Evolutionary conservation across 2,888 invertebrate genomes (phyloP).

Genomic region (Netelia melanura): DNA sequence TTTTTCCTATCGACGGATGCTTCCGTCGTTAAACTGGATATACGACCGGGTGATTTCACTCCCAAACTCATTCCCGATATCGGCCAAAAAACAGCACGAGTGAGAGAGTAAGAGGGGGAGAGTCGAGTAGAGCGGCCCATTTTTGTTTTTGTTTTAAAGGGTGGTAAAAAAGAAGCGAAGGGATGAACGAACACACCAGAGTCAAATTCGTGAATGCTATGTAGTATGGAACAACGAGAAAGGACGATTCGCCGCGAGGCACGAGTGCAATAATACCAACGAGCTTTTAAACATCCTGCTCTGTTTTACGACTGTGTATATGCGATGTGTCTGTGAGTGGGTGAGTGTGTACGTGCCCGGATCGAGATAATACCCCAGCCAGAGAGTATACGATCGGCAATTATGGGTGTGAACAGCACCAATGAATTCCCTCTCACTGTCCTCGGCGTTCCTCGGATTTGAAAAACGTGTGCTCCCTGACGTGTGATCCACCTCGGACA

Average conservation of each 20-base stretch:
- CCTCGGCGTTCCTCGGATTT: neutral
- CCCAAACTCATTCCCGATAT: constrained; percentile 33
- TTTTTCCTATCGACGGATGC: constrained; percentile 73
- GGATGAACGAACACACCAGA: neutral
- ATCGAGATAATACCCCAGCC: constrained; percentile 53
- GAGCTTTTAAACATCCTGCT: constrained; percentile 37
- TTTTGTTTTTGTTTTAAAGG: constrained; percentile 31
- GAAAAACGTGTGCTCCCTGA: constrained; percentile 10
- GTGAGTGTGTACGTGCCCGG: constrained; percentile 6
- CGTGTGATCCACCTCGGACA: neutral
- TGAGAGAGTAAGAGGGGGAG: neutral
- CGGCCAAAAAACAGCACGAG: constrained; percentile 30
- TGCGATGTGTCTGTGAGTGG: neutral
- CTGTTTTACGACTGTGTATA: neutral
- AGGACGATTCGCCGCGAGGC: neutral
- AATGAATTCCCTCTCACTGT: constrained; percentile 4
- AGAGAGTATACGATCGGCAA: constrained; percentile 44
- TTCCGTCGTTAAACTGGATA: constrained; percentile 76
- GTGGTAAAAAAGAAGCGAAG: constrained; percentile 24
- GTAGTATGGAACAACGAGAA: constrained; percentile 3
- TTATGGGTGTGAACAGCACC: constrained; percentile 47
- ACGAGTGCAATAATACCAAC: constrained; percentile 53
- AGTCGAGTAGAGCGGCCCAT: constrained; percentile 18
- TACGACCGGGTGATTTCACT: constrained; percentile 72
- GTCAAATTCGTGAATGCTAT: constrained; percentile 20